Evolutionary conservation across 1,140 invertebrate genomes (phyloP), one percentile per base, ranked within the genome.

Genomic region (Panagrolaimus sp.): DNA sequence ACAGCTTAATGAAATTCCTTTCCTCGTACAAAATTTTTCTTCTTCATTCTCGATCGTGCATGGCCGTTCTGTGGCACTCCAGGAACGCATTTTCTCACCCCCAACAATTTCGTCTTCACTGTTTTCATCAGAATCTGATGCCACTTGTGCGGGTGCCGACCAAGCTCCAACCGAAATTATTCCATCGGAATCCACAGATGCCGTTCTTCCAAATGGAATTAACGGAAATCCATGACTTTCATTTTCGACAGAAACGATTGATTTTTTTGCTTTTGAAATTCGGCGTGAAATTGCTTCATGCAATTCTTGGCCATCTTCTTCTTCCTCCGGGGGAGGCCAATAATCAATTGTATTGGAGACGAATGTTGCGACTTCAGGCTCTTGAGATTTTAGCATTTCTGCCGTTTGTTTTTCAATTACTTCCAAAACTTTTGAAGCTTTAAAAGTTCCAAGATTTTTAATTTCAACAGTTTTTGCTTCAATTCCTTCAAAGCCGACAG

Each of bases 401-500:
- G 15, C 38, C 24, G 24, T 43, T 24, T 24, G 24, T 28, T 47
- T 24, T 38, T 55, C 44, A n/a, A 24, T 48, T 43, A 46, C 46
- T 28, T 55, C 17, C 15, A 65, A 21, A 1, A 70, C 38, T 28
- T 46, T 55, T 24, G 64, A 43, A 44, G 46, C 38, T 43, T 43
- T 17, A 17, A 43, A 24, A n/a, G 46, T 63, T 47, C 28, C n/a
- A 17, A 45, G 45, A 28, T n/a, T 58, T 46, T 17, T 38, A 32
- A 8, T 52, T 28, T 58, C 46, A n/a, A 44, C 47, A 48, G 43
- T 15, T 43, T 21, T 15, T 21, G 26, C 12, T 45, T 67, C 43
- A 44, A 67, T 14, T 38, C 32, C 32, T 7, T 47, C 47, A 44
- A 70, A 71, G 52, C 48, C 71, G 5, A 58, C 69, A 67, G 46